Conservation (phyloP, 2,797 vertebrate genomes). For the Anomalospiza imberbis region DNA sequence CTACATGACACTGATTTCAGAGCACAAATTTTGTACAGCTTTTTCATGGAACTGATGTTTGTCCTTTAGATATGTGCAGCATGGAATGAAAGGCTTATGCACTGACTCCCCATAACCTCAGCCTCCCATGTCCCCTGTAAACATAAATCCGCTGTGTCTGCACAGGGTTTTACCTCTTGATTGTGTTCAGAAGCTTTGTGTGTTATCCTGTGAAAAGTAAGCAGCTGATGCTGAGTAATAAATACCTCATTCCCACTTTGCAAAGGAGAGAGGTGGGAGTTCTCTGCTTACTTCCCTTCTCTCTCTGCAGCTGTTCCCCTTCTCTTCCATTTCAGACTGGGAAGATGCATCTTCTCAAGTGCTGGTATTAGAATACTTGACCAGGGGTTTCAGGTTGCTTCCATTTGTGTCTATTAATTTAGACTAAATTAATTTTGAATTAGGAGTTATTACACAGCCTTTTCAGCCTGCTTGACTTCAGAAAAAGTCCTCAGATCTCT, state of each 20-base stretch:
- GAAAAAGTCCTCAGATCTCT: neutral
- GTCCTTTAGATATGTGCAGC: neutral
- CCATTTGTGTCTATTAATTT: neutral
- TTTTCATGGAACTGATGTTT: neutral
- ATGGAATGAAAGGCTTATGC: neutral
- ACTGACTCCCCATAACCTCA: neutral
- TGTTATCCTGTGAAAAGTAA: neutral
- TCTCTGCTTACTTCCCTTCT: slow-evolving; percentile 8
- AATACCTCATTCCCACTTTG: neutral
- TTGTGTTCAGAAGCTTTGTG: neutral
- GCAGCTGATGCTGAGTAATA: slow-evolving; percentile 13
- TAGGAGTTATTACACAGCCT: neutral
- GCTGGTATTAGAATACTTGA: neutral
- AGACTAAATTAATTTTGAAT: slow-evolving; percentile 20
- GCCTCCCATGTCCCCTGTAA: neutral
- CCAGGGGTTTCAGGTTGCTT: slow-evolving; percentile 24
- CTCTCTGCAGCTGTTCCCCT: neutral
- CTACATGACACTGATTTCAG: neutral
- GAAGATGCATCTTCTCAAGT: neutral
- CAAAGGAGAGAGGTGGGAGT: neutral
- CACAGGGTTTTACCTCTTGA: neutral
- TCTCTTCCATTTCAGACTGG: neutral
- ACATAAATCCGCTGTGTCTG: neutral
- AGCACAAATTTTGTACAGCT: neutral
- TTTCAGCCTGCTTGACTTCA: neutral